Evolutionary conservation across 2,797 vertebrate genomes (phyloP).

Genomic region (Hemibagrus guttatus): DNA sequence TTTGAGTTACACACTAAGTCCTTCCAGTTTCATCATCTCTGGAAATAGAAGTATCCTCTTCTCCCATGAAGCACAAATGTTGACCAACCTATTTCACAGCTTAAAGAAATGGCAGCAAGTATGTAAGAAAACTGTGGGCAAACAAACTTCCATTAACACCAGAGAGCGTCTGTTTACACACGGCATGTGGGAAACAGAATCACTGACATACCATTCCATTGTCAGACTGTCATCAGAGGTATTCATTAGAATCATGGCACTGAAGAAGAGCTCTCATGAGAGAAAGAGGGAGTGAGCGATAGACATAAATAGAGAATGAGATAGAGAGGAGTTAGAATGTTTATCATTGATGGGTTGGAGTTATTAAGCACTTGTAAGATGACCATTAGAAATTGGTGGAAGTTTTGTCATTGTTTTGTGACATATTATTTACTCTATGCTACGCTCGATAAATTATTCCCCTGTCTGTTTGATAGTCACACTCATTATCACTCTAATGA

Average conservation of each 20-base stretch:
- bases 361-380: constrained; percentile 45
- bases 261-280: constrained; percentile 21
- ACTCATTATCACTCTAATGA: constrained; percentile 31
- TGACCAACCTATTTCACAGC: constrained; percentile 44
- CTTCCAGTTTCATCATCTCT: constrained; percentile 43
- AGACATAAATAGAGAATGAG: constrained; percentile 25
- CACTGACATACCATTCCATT: constrained; percentile 54
- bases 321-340: constrained; percentile 28
- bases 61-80: constrained; percentile 22
- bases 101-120: constrained; percentile 2
- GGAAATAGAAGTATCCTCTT: constrained; percentile 50
- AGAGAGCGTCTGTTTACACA: constrained; percentile 13
- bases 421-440: constrained; percentile 23
- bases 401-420: constrained; percentile 48
- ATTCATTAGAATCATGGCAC: constrained; percentile 47
- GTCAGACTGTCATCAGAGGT: constrained; percentile 49
- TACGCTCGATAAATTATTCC: constrained; percentile 26
- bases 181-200: constrained; percentile 39
- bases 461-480: constrained; percentile 35
- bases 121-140: background rate
- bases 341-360: constrained; percentile 33
- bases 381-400: constrained; percentile 32
- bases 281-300: background rate
- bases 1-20: constrained; percentile 34
- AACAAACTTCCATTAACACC: constrained; percentile 8